These are phyloP conservation scores for Ochropacha duplaris DNA, from an alignment of 2,888 invertebrate genomes.

Conservation along the genomic window DNA sequence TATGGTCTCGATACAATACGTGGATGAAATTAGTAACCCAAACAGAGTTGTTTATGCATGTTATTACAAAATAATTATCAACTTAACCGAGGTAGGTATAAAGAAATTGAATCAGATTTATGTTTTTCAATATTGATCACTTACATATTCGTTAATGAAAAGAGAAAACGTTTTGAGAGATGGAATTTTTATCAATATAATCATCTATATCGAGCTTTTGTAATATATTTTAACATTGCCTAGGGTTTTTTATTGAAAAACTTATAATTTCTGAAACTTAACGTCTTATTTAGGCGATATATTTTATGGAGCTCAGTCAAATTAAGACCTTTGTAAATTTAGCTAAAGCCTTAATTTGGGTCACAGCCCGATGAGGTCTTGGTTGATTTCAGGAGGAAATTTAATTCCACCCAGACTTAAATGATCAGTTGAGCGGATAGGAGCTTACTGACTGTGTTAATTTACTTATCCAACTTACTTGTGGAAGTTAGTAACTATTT, in stretches of 20 bases:
- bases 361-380: background rate
- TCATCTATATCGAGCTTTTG: background rate
- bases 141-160: background rate
- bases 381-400: background rate
- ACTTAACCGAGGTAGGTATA: background rate
- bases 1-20: no score
- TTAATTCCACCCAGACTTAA: background rate
- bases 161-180: background rate
- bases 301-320: background rate
- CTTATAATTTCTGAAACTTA: background rate
- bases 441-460: no score
- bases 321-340: background rate
- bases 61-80: no score
- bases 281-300: background rate
- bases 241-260: background rate
- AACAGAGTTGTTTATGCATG: background rate
- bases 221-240: background rate
- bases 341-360: background rate
- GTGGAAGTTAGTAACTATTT: no score
- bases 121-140: background rate
- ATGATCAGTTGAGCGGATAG: background rate
- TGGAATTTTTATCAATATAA: background rate
- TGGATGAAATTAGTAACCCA: background rate
- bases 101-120: background rate
- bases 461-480: no score